Conservation (phyloP, 2,888 invertebrate genomes). For the Scaptomyza cyrtandrae region DNA sequence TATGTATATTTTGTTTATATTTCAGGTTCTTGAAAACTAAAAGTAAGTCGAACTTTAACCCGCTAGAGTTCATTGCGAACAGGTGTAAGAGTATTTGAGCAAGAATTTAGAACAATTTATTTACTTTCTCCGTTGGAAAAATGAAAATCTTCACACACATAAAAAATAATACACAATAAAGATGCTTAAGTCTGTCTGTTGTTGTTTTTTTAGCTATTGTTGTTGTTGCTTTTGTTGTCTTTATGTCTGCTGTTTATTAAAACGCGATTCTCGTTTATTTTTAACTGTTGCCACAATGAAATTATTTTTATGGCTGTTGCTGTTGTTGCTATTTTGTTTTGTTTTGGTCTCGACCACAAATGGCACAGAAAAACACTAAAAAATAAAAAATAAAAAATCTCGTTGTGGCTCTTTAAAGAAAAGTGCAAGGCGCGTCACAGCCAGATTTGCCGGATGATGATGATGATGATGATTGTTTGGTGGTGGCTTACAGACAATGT, state of each 20-base stretch:
- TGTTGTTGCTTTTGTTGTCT: constrained; percentile 24
- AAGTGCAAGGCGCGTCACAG: constrained; percentile 61
- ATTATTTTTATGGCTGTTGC: constrained; percentile 52
- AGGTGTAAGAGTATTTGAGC: constrained; percentile 19
- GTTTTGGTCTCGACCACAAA: constrained; percentile 55
- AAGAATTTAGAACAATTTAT: constrained; percentile 72
- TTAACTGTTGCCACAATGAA: constrained; percentile 58
- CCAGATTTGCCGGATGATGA: constrained; percentile 19
- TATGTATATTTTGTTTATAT: neutral
- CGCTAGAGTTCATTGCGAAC: constrained; percentile 35
- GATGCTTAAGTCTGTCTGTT: constrained; percentile 20
- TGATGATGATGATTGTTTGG: neutral
- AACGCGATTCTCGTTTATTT: constrained; percentile 68
- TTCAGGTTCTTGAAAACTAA: constrained; percentile 58
- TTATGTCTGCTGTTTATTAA: constrained; percentile 66
- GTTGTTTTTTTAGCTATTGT: constrained; percentile 32
- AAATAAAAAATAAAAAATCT: constrained; percentile 55
- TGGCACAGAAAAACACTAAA: constrained; percentile 69
- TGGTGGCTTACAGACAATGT: constrained; percentile 23
- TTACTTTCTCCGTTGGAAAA: constrained; percentile 63
- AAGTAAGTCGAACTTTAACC: constrained; percentile 55
- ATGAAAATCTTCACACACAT: constrained; percentile 65
- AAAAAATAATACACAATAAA: constrained; percentile 18
- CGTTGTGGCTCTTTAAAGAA: constrained; percentile 43
- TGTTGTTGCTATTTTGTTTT: constrained; percentile 31